Percentiles rank a stretch among this genome's conserved stretches.
These are phyloP conservation scores for Catocala fraxini DNA, from an alignment of 2,888 invertebrate species.

Conservation along the genomic window DNA sequence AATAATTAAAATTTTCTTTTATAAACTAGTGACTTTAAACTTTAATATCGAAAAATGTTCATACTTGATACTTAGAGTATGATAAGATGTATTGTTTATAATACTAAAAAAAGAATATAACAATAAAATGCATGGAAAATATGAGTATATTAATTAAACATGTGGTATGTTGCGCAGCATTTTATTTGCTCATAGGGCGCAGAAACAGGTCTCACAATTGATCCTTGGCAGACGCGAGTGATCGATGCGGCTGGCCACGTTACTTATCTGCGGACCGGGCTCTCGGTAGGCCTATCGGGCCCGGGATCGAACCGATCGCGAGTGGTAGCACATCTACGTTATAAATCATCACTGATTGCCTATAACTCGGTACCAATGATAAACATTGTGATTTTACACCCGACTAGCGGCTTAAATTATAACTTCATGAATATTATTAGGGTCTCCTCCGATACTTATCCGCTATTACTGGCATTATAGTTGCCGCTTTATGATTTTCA, in stretches of 20 bases:
- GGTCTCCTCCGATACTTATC: conserved; percentile 14
- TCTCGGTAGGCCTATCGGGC: conserved; percentile 64
- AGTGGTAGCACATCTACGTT: conserved; percentile 70
- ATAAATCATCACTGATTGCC: conserved; percentile 78
- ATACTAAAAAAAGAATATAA: too few relatives aligned
- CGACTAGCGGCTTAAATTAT: conserved; percentile 50
- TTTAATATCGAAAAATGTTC: too few relatives aligned
- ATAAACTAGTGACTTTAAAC: too few relatives aligned
- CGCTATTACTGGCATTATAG: conserved; percentile 13
- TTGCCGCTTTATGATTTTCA: conserved; percentile 14
- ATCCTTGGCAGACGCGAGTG: conserved; percentile 53
- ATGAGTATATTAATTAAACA: conserved; percentile 45
- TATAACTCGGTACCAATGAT: conserved; percentile 72
- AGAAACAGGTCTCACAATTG: conserved; percentile 59
- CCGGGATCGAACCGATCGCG: conserved; percentile 61
- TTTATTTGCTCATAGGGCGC: conserved; percentile 46
- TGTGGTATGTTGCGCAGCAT: conserved; percentile 23
- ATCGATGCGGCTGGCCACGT: conserved; percentile 60
- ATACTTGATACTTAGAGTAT: too few relatives aligned
- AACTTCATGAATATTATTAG: conserved; percentile 55
- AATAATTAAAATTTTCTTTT: too few relatives aligned
- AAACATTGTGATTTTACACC: conserved; percentile 72
- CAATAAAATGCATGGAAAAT: conserved; percentile 9
- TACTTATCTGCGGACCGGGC: conserved; percentile 48
- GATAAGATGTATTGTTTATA: too few relatives aligned